Conservation (phyloP, 1,140 invertebrate genomes). For the Drosophila sucinea region DNA sequence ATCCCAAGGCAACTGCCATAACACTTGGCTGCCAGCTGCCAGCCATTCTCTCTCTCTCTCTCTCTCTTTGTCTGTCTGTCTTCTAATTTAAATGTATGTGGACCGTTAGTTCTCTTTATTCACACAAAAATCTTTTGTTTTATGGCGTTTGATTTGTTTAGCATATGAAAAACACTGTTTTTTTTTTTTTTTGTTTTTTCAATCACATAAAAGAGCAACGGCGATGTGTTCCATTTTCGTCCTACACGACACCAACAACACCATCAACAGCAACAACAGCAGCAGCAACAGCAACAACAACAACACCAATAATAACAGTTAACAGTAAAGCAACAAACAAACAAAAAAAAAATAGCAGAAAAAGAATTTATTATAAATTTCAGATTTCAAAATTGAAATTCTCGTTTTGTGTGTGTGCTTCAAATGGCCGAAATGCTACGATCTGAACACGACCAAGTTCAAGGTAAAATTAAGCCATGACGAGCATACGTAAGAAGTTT, state of each 20-base stretch:
- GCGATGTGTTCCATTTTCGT: conserved; percentile 69
- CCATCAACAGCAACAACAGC: too few relatives aligned
- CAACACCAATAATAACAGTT: not conserved
- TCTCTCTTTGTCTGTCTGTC: not conserved
- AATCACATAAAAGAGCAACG: conserved; percentile 67
- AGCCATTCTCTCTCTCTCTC: not conserved
- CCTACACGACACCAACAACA: conserved; percentile 3
- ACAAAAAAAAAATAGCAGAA: not conserved
- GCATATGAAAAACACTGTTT: conserved; percentile 50
- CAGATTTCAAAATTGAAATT: not conserved
- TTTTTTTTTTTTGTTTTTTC: conserved; percentile 54
- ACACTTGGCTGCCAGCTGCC: conserved; percentile 43
- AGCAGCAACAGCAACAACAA: too few relatives aligned
- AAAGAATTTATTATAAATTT: not conserved
- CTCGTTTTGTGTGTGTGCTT: not conserved
- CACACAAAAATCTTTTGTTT: not conserved
- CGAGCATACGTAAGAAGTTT: conserved; percentile 83
- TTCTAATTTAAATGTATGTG: not conserved
- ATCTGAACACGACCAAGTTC: conserved; percentile 81
- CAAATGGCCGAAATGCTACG: conserved; percentile 32
- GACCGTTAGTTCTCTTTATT: not conserved
- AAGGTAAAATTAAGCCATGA: conserved; percentile 83
- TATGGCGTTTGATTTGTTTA: conserved; percentile 32
- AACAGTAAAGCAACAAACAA: not conserved
- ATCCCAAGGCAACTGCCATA: conserved; percentile 30